Conservation (phyloP, 2,113 vertebrate genomes). For the Odocoileus hemionus region DNA sequence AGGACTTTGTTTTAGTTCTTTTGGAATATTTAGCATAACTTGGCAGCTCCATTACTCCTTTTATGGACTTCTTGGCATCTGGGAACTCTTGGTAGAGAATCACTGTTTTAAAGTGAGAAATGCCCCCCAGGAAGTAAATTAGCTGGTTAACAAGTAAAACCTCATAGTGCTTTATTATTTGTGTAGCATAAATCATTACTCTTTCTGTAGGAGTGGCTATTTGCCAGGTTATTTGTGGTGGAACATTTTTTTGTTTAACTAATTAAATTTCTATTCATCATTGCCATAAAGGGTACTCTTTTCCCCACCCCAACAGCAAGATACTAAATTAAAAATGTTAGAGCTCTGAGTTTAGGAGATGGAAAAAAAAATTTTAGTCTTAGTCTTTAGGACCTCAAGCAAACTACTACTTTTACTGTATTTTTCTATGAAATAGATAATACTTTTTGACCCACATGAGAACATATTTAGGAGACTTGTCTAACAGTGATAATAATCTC, state of each 20-base stretch:
- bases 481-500: not conserved
- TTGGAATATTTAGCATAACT: constrained; percentile 28
- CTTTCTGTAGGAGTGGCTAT: constrained; percentile 4
- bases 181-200: not conserved
- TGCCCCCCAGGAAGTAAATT: not conserved
- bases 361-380: not conserved
- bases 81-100: not conserved
- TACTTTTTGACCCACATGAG: not conserved
- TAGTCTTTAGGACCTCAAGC: not conserved
- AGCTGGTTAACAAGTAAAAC: constrained; percentile 6
- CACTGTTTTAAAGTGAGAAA: constrained; percentile 6
- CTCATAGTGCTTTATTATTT: not conserved
- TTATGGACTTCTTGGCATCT: constrained; percentile 2
- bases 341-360: not conserved
- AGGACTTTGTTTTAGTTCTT: constrained; percentile 20
- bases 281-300: not conserved
- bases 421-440: not conserved
- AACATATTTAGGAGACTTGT: not conserved
- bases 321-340: not conserved
- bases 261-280: constrained; percentile 3
- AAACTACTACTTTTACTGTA: not conserved
- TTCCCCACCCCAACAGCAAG: not conserved
- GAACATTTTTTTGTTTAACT: not conserved
- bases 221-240: constrained; percentile 9
- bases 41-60: constrained; percentile 15